These are phyloP conservation scores for Drosophila rellima DNA, from an alignment of 2,888 invertebrate genomes.

Conservation along the genomic window DNA sequence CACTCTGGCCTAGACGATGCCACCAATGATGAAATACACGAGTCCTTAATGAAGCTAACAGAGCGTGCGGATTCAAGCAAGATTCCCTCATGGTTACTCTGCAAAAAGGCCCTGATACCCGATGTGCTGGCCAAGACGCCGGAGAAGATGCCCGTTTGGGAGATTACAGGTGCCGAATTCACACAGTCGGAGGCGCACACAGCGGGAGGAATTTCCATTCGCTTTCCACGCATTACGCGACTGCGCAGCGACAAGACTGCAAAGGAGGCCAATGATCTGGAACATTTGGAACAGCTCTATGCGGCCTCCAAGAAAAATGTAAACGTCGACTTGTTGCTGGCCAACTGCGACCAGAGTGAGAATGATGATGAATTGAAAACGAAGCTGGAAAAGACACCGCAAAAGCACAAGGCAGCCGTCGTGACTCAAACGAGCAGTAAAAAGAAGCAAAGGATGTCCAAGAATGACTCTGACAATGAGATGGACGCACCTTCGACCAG, in stretches of 20 bases:
- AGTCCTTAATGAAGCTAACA: conserved; percentile 88
- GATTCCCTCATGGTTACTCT: conserved; percentile 93
- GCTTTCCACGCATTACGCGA: conserved; percentile 95
- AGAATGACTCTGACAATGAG: conserved; percentile 36
- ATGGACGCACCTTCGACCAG: conserved; percentile 10
- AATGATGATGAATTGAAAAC: conserved; percentile 47
- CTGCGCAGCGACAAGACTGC: conserved; percentile 94
- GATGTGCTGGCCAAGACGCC: conserved; percentile 96
- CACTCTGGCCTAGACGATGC: conserved; percentile 95
- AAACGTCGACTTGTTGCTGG: conserved; percentile 84
- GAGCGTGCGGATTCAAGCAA: conserved; percentile 90
- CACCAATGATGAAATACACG: conserved; percentile 92
- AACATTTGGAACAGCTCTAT: conserved; percentile 90
- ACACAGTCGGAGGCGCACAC: conserved; percentile 94
- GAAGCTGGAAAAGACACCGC: conserved; percentile 66
- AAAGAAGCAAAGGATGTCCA: conserved; percentile 47
- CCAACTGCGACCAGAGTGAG: conserved; percentile 58
- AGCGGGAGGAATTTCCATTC: conserved; percentile 96
- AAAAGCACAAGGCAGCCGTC: conserved; percentile 38
- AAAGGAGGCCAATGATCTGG: conserved; percentile 92
- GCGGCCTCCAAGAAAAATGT: conserved; percentile 88
- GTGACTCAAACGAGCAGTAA: conserved; percentile 28
- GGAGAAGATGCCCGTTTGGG: conserved; percentile 96
- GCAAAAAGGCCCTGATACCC: conserved; percentile 94
- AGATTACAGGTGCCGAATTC: conserved; percentile 94